Conservation (phyloP, 2,113 vertebrate genomes). For the Equus quagga region DNA sequence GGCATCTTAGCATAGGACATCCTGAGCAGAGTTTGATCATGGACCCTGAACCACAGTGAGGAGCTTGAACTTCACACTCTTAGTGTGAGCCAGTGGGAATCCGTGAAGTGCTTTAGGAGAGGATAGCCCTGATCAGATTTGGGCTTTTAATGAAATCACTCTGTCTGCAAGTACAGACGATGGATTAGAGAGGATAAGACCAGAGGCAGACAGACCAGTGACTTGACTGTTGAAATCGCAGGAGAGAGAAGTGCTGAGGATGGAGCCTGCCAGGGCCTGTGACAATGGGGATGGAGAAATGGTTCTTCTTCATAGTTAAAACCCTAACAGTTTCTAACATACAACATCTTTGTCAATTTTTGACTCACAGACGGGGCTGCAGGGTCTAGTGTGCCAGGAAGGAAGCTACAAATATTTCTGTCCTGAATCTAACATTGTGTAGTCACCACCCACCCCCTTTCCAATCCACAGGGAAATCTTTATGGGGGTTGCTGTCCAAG, state of each 20-base stretch:
- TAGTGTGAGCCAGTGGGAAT: too few species aligned
- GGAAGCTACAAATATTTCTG: background rate
- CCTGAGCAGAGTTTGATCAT: background rate
- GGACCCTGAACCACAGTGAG: background rate
- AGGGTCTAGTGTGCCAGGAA: background rate
- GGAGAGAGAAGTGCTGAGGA: background rate
- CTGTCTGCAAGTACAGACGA: background rate
- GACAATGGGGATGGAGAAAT: background rate
- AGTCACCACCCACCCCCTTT: background rate
- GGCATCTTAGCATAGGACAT: background rate
- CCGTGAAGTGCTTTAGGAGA: background rate
- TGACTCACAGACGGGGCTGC: background rate
- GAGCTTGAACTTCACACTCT: background rate
- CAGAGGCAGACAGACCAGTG: background rate
- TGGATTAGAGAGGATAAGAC: background rate
- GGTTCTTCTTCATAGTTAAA: background rate
- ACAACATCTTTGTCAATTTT: background rate
- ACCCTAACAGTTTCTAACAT: background rate
- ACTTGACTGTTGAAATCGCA: background rate
- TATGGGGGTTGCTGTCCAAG: background rate
- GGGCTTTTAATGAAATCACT: conserved; percentile 13
- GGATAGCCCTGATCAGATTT: background rate
- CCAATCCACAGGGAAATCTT: background rate
- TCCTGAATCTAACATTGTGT: background rate
- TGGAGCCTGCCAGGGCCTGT: background rate